These are phyloP conservation scores for Camelus bactrianus DNA, from an alignment of 2,113 vertebrate genomes.

Conservation along the genomic window DNA sequence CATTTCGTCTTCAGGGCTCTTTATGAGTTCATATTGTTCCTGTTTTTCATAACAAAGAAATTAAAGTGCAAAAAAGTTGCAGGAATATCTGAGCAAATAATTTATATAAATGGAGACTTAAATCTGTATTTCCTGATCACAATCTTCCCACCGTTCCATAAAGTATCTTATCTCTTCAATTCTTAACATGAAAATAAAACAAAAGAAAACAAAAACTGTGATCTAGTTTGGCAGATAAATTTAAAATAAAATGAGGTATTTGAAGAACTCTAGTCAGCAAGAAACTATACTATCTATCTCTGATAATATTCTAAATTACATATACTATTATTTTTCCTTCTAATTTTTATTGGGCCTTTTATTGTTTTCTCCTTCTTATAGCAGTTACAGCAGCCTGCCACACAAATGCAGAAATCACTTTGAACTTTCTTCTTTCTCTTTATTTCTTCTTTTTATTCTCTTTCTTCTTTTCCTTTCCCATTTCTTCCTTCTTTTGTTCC, in stretches of 20 bases:
- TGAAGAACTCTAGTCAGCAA: neutral
- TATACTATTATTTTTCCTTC: neutral
- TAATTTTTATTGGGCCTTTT: neutral
- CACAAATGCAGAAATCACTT: neutral
- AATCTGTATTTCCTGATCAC: neutral
- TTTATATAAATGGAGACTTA: neutral
- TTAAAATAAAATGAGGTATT: neutral
- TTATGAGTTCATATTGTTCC: neutral
- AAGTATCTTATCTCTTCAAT: neutral
- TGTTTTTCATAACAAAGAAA: neutral
- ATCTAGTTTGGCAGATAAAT: neutral
- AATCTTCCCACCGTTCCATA: neutral
- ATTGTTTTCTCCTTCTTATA: neutral
- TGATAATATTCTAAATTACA: neutral
- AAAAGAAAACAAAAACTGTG: neutral
- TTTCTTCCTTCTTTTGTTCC: neutral
- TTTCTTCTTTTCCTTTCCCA: neutral
- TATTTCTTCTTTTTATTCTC: neutral
- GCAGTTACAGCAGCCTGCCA: neutral
- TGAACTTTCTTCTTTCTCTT: neutral
- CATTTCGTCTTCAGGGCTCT: neutral
- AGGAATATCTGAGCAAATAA: constrained; percentile 2
- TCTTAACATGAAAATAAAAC: constrained; percentile 7
- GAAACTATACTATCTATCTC: neutral
- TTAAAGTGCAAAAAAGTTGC: neutral